Evolutionary conservation across 2,113 vertebrate species (phyloP).

Genomic region (Nyctibius bracteatus): DNA sequence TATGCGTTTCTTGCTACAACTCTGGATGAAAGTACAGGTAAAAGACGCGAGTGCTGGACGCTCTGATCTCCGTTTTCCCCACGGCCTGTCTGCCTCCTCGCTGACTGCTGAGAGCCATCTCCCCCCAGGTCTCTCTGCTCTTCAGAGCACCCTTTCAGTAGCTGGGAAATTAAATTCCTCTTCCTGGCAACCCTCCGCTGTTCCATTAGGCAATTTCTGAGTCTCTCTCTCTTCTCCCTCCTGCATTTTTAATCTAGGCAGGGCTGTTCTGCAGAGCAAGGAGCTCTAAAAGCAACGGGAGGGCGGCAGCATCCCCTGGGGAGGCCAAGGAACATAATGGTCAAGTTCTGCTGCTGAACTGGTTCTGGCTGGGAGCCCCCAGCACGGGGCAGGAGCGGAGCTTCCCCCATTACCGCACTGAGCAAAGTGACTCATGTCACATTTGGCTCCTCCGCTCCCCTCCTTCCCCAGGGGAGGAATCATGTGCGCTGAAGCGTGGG

Average conservation of each 20-base stretch:
- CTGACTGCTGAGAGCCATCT: not conserved
- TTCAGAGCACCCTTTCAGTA: not conserved
- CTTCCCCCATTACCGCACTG: not conserved
- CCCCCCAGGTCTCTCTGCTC: not conserved
- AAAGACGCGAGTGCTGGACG: accelerated
- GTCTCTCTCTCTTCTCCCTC: not conserved
- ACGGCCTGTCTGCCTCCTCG: accelerated
- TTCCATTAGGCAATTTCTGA: not conserved
- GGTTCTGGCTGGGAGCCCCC: not conserved
- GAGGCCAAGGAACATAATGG: not conserved
- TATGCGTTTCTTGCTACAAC: not conserved
- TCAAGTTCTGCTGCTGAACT: not conserved
- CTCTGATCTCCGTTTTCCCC: not conserved
- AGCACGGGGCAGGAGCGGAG: not conserved
- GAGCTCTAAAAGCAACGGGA: not conserved
- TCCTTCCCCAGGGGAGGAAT: not conserved
- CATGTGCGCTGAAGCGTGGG: not conserved
- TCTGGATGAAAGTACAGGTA: not conserved
- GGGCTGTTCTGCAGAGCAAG: not conserved
- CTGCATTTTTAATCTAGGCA: not conserved
- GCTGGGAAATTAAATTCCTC: not conserved
- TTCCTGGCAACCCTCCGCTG: not conserved
- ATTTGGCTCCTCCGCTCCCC: not conserved
- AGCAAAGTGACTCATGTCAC: not conserved
- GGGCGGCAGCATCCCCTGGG: not conserved